These are phyloP conservation scores for Zygogramma bicolorata DNA, from an alignment of 2,888 invertebrate genomes.

Conservation along the genomic window DNA sequence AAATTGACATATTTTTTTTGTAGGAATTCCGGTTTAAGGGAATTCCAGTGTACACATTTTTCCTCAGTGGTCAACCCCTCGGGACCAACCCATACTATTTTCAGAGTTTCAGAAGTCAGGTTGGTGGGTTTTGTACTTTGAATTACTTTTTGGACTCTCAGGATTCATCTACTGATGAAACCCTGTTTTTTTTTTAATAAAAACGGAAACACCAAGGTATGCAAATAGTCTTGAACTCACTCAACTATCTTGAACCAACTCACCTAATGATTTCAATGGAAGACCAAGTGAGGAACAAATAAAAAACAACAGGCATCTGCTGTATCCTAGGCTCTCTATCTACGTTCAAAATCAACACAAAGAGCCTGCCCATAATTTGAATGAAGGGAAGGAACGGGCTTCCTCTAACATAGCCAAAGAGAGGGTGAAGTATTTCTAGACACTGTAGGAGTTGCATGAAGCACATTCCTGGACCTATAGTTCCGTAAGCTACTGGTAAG, in stretches of 20 bases:
- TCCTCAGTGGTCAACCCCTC: too few species aligned
- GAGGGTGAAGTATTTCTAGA: constrained; percentile 89
- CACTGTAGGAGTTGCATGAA: constrained; percentile 86
- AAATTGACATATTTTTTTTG: too few species aligned
- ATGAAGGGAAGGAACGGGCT: constrained; percentile 78
- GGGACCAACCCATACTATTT: too few species aligned
- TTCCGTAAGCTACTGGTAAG: constrained; percentile 77
- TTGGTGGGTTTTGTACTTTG: too few species aligned
- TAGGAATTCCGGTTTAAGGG: too few species aligned
- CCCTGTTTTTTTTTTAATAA: too few species aligned
- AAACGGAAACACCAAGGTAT: too few species aligned
- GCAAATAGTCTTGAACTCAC: neutral
- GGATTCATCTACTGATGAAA: too few species aligned
- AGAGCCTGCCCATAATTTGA: constrained; percentile 84
- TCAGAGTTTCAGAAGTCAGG: too few species aligned
- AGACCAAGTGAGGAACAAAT: constrained; percentile 88
- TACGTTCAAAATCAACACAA: constrained; percentile 81
- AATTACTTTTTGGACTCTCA: too few species aligned
- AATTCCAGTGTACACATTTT: too few species aligned
- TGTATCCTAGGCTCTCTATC: constrained; percentile 90
- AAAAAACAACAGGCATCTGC: constrained; percentile 87
- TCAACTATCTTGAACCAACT: constrained; percentile 35
- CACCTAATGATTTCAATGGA: constrained; percentile 86
- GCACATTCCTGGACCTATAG: constrained; percentile 82
- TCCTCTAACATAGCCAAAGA: constrained; percentile 90